These are phyloP conservation scores for Elmis aenea DNA, from an alignment of 2,888 invertebrate genomes.

Conservation along the genomic window DNA sequence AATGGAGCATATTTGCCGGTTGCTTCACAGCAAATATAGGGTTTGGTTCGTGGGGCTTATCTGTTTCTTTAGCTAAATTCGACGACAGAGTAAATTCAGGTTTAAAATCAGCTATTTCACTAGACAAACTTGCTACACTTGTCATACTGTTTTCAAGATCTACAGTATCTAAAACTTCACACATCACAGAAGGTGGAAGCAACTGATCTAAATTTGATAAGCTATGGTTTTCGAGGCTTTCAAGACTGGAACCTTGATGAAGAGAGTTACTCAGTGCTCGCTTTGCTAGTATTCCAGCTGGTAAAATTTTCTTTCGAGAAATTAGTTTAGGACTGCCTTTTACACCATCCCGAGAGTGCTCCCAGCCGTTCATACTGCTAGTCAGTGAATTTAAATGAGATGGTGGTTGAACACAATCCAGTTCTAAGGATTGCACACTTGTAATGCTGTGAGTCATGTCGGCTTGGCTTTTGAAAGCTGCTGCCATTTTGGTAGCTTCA, in stretches of 20 bases:
- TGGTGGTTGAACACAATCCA: constrained; percentile 72
- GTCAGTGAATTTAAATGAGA: constrained; percentile 67
- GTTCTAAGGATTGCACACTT: constrained; percentile 59
- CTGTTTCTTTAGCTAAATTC: constrained; percentile 36
- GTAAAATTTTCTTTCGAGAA: constrained; percentile 60
- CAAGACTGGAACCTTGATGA: constrained; percentile 51
- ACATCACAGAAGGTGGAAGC: constrained; percentile 80
- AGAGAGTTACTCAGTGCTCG: constrained; percentile 60
- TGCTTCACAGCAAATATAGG: constrained; percentile 55
- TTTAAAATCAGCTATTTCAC: constrained; percentile 62
- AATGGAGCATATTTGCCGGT: constrained; percentile 43
- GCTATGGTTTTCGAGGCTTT: constrained; percentile 58
- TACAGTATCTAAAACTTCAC: constrained; percentile 50
- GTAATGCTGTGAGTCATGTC: constrained; percentile 57
- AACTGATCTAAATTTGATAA: constrained; percentile 71
- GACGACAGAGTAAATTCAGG: constrained; percentile 44
- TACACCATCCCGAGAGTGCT: constrained; percentile 12
- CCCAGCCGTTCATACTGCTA: constrained; percentile 41
- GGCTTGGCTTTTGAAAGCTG: constrained; percentile 50
- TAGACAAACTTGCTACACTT: constrained; percentile 78
- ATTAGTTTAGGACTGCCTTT: constrained; percentile 37
- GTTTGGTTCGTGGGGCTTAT: constrained; percentile 23
- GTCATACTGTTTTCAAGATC: constrained; percentile 81
- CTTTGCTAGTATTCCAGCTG: constrained; percentile 65
- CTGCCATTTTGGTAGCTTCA: constrained; percentile 67